Conservation (phyloP, 1,140 invertebrate genomes). For the Parapsyche elsis region DNA sequence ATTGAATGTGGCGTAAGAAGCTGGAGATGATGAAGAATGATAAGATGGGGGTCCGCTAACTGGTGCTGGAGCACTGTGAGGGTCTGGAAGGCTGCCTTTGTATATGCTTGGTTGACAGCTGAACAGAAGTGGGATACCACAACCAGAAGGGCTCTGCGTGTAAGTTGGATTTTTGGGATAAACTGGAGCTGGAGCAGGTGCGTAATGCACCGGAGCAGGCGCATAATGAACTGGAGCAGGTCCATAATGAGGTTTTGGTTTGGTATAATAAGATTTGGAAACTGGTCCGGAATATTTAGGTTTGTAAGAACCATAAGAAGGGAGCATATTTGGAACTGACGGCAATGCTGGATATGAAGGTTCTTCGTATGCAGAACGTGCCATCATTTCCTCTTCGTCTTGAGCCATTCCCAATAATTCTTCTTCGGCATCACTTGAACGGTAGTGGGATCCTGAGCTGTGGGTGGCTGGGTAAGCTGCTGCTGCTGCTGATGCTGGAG, state of each 20-base stretch:
- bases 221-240: neutral
- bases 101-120: conserved; percentile 42
- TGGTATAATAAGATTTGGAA: neutral
- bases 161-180: conserved; percentile 10
- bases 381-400: neutral
- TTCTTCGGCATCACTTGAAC: conserved; percentile 32
- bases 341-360: conserved; percentile 40
- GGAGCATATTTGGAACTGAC: conserved; percentile 26
- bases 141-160: conserved; percentile 10
- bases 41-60: conserved; percentile 20
- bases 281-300: conserved; percentile 2
- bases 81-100: neutral
- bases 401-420: neutral
- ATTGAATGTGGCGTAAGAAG: conserved; percentile 30
- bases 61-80: conserved; percentile 17
- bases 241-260: conserved; percentile 35
- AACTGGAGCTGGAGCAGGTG: neutral
- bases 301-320: conserved; percentile 17
- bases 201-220: neutral
- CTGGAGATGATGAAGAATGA: neutral
- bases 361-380: conserved; percentile 44
- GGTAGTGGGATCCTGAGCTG: conserved; percentile 31
- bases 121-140: conserved; percentile 47
- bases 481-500: neutral
- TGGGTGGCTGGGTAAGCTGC: neutral